A percentile compares a stretch with the other conserved stretches of the same genome.
These are phyloP conservation scores for Ostrea edulis DNA, from an alignment of 1,140 invertebrate species.

Conservation along the genomic window DNA sequence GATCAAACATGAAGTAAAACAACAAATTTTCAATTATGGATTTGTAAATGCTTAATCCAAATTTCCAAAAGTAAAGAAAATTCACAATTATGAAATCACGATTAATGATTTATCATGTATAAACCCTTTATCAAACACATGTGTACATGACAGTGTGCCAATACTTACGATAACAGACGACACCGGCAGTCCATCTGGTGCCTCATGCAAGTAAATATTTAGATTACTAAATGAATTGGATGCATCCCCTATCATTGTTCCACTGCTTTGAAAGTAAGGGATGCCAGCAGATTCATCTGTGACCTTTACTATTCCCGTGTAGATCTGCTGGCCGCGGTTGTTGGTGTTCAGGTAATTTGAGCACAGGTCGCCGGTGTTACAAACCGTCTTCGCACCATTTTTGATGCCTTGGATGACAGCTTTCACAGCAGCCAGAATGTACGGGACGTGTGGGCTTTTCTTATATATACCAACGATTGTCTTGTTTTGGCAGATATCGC, in stretches of 20 bases:
- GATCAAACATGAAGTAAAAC: no score
- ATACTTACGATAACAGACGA: not conserved
- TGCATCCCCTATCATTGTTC: constrained; percentile 50
- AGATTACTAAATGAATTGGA: constrained; percentile 41
- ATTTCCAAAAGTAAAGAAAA: not conserved
- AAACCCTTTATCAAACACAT: no score
- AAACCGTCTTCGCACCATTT: constrained; percentile 48
- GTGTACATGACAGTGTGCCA: no score
- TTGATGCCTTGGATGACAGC: constrained; percentile 65
- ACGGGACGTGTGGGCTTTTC: constrained; percentile 61
- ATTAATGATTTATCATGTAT: not conserved
- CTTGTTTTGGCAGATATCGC: constrained; percentile 44
- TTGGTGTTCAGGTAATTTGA: constrained; percentile 59
- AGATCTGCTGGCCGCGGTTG: constrained; percentile 60
- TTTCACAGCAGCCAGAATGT: constrained; percentile 66
- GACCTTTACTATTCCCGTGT: constrained; percentile 40
- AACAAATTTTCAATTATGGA: no score
- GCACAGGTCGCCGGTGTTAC: constrained; percentile 58
- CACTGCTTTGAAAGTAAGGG: not conserved
- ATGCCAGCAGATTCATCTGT: not conserved
- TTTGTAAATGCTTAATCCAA: no score
- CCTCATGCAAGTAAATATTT: constrained; percentile 40
- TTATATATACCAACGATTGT: constrained; percentile 37
- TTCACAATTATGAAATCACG: not conserved
- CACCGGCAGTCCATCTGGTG: not conserved